These are phyloP conservation scores for Eupelmus urozonus DNA, from an alignment of 2,888 invertebrate genomes.

Conservation along the genomic window DNA sequence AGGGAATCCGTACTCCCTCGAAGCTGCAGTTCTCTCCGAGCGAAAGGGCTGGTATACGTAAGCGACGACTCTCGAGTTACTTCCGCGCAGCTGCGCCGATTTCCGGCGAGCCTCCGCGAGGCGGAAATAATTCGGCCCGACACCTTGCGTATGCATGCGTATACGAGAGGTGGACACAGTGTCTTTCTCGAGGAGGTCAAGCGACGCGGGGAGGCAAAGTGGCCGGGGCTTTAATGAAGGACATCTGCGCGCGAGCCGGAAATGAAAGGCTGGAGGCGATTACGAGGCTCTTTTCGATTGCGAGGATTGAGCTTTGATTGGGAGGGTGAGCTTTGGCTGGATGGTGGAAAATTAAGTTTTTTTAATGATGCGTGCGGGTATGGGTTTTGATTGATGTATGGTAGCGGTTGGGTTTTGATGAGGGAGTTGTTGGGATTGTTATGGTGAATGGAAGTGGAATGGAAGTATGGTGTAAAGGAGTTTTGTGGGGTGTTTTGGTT, in stretches of 20 bases:
- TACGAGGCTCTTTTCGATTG: conserved; percentile 39
- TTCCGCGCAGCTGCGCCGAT: conserved; percentile 7
- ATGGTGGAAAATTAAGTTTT: background rate
- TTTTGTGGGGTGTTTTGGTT: too few relatives aligned
- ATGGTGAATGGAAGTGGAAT: too few relatives aligned
- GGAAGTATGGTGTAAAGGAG: too few relatives aligned
- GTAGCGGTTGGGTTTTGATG: too few relatives aligned
- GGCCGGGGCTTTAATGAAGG: background rate
- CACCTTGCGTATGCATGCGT: conserved; percentile 13
- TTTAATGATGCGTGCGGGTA: too few relatives aligned
- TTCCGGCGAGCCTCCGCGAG: conserved; percentile 20
- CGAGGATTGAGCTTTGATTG: background rate
- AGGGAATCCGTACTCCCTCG: too few relatives aligned
- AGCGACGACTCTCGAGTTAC: background rate
- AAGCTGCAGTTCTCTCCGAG: too few relatives aligned
- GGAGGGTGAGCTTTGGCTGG: too few relatives aligned
- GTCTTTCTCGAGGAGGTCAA: background rate
- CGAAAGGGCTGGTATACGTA: background rate
- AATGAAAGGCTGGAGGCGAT: conserved; percentile 41
- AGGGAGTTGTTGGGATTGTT: too few relatives aligned
- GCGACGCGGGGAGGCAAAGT: background rate
- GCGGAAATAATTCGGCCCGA: conserved; percentile 33
- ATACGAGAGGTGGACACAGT: background rate
- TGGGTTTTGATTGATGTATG: too few relatives aligned
- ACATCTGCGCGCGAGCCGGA: conserved; percentile 41